Evolutionary conservation across 2,797 vertebrate genomes (phyloP), one percentile per base, ranked within the genome.

Genomic region (Notamacropus eugenii): DNA sequence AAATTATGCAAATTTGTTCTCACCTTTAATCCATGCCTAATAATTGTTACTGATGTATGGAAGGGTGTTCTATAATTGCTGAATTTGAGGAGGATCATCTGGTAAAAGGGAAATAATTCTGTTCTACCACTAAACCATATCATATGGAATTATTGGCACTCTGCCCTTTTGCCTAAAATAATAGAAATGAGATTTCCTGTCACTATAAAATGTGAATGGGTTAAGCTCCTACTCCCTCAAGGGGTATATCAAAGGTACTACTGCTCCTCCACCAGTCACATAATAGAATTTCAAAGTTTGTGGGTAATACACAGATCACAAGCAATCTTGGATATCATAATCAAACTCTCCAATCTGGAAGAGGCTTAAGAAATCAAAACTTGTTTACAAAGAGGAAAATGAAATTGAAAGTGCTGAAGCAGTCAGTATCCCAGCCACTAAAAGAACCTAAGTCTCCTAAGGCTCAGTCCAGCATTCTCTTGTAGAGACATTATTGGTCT

Each of bases 201-300:
- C 8, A 22, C 28, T 57, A 59, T 29, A 92, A 59, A 31, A 29
- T 10, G 2, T 92, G 56, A 29, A 8, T 59, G 11, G 55, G 97
- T 98, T 97, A 97, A 97, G 97, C 96, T 94, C 96, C 97, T 97
- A 97, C 97, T 98, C 98, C 98, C 98, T 98, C 96, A 97, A 98
- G 97, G 98, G 87, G 46, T 74, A 98, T 97, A 95, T 92, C 95
- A 96, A 97, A 97, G 97, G 97, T 92, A 96, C 56, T 46, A 95
- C 56, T 46, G 67, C 67, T 82, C n/a, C 22, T 82, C n/a, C 19
- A 82, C 67, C 67, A 82, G 67, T 74, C 67, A 74, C 16, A 40
- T 46, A 82, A 46, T 1, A 82, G 67, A 82, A 82, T 82, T 82
- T 82, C 40, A 46, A 82, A 40, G 14, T 82, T 27, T 82, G 67